Conservation (phyloP, 2,113 vertebrate species). For the Ovis aries region ARS-UI_Ramb_v3.0 NC_056054.1:272834501-272835000, state of each 20-base stretch:
- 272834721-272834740: accelerated
- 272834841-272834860: background rate
- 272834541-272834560: background rate
- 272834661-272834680: background rate
- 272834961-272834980: background rate
- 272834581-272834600: background rate
- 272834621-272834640: background rate
- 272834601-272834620: background rate
- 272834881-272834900: background rate
- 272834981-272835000: background rate
- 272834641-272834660: background rate
- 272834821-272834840: background rate
- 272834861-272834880: background rate
- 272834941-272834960: accelerated
- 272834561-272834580: background rate
- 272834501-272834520: background rate
- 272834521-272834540: background rate
- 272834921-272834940: background rate
- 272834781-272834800: accelerated
- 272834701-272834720: background rate
- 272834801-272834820: background rate
- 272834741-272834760: accelerated
- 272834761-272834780: background rate
- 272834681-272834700: accelerated
- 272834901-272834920: background rate